Base-by-base conservation (phyloP, 2,888 invertebrate genomes). In the Polietes domitor region DNA sequence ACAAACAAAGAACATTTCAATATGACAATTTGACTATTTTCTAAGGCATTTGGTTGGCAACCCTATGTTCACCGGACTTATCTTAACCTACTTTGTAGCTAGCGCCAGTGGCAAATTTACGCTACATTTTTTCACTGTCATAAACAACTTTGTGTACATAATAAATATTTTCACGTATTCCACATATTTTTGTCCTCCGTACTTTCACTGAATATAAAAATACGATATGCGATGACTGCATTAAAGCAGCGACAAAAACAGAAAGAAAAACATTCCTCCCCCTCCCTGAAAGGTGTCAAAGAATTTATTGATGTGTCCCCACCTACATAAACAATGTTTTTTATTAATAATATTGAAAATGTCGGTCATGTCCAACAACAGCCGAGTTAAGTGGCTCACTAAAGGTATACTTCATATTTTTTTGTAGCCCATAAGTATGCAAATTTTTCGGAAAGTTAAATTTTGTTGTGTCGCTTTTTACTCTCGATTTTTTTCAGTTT, bases 361-460 rank as follows among this genome's bases (percentile, higher is more conserved):
- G n/a, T 50, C 19, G 50, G 50, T 50, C 50, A 50, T 50, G 50
- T 50, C n/a, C 19, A 12, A 50, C 50, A 50, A 7, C 19, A 19
- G n/a, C 50, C 15, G n/a, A 5, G 1, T 7, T 9, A 37, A 37
- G 53, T 21, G 53, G 21, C 50, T 5, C 43, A n/a, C 47, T 15
- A 53, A 47, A 77, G 32, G 21, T 74, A 74, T 70, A 47, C 68
- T 79, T 68, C 19, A n/a, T 53, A n/a, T 15, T 47, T 6, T 17
- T 21, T 21, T 53, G 43, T 43, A 41, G 17, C 37, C 79, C 65
- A 68, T 21, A 73, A 55, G 55, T 79, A 79, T 73, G 41, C 73
- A 12, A 65, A 68, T 24, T 43, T 47, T 26, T 47, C 9, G 6
- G 19, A 9, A 9, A 37, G 12, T 63, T 65, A 37, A n/a, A 19